Base-by-base conservation (phyloP, 2,797 vertebrate genomes). In the Esox lucius region DNA sequence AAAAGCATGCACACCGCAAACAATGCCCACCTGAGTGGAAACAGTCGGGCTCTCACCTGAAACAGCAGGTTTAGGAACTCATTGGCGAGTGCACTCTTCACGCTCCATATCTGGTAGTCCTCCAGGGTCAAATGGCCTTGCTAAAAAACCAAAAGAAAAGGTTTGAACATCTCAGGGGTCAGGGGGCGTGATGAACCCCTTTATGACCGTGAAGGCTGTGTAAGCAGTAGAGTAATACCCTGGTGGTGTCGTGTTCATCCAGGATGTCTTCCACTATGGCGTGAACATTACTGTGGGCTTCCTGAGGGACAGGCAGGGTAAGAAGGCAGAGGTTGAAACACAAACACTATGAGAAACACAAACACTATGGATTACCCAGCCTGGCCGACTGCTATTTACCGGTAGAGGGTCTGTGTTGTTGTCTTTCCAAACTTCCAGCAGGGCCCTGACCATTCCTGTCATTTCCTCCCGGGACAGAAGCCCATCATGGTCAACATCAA, bases 61-160 rank as follows among this genome's bases (percentile, higher is more conserved):
- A 96, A 96, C 61, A 96, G 94, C 3, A 96, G 93, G 85, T 95
- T 96, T 86, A 96, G 91, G 88, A 96, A 96, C 82, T 96, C 95
- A 80, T 96, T 95, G 88, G 96, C 96, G 75, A 96, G 94, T 28
- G 95, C 93, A 82, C 95, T 96, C 91, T 95, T 95, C 86, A 96
- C 96, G 70, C 95, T 96, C 96, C 96, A 96, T 73, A 96, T 96
- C 90, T 96, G 96, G 85, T 96, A 96, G 81, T 96, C 96, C 86
- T 96, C 96, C 76, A 96, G 91, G 64, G 95, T 95, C 83, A 96
- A 92, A 72, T 96, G 95, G 35, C 95, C 95, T 2, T 93, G 88
- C 95, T 96, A 81, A 49, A 62, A 53, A 31, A 31, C 15, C 11
- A 68, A 9, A 11, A 68, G 4, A 68, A 17, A 9, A 42, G 28